phyloP scores from a whole-genome alignment of 2,797 vertebrate genomes.

The Pelochelys cantorii region DNA sequence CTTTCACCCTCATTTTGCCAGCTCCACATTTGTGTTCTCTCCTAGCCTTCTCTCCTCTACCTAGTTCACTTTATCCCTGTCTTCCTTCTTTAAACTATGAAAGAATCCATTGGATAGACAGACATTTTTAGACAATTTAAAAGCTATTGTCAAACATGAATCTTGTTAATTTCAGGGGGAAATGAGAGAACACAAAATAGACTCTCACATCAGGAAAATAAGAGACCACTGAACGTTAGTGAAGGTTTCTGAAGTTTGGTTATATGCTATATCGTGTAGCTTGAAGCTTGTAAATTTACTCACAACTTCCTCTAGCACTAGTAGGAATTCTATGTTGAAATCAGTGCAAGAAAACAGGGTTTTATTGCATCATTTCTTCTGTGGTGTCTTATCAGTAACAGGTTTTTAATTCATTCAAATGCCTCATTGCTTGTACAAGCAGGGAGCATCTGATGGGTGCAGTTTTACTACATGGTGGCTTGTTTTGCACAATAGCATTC shows the following conservation, averaged over 20 bases:
- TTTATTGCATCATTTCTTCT: neutral
- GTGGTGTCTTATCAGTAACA: neutral
- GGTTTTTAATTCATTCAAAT: neutral
- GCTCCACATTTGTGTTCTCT: neutral
- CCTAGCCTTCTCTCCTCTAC: constrained; percentile 17
- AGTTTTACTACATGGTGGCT: neutral
- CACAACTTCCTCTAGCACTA: constrained; percentile 1
- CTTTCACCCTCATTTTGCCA: neutral
- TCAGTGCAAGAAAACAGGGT: fast-evolving
- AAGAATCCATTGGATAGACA: constrained; percentile 33
- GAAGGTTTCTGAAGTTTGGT: neutral
- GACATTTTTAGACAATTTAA: constrained; percentile 8
- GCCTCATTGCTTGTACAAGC: constrained; percentile 1
- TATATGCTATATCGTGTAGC: fast-evolving
- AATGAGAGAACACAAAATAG: constrained; percentile 10
- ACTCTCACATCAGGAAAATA: constrained; percentile 14
- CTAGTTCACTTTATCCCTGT: neutral
- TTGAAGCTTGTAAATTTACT: constrained; percentile 12
- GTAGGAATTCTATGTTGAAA: fast-evolving
- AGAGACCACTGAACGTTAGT: neutral
- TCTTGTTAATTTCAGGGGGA: neutral
- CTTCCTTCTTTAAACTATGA: neutral
- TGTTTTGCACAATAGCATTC: neutral
- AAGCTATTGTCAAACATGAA: constrained; percentile 18
- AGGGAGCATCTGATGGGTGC: neutral